Evolutionary conservation across 2,888 invertebrate species (phyloP).

Genomic region (Papilio gigon): DNA sequence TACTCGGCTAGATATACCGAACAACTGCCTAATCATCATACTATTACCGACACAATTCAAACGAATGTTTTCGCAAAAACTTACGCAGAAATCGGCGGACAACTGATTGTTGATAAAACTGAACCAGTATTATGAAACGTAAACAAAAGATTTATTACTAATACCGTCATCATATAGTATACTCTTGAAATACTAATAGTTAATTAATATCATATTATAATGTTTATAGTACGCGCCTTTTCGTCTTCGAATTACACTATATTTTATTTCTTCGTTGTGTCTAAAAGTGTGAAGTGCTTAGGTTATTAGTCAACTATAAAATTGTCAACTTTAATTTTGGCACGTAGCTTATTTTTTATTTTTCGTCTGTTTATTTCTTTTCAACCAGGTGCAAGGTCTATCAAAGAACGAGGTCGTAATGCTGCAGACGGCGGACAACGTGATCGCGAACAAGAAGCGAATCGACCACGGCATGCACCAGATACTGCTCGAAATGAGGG

Average conservation of each 20-base stretch:
- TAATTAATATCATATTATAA: not conserved
- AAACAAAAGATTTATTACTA: slow-evolving; percentile 4
- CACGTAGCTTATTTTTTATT: too few species aligned
- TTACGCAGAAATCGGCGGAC: slow-evolving; percentile 10
- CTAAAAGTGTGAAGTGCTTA: too few species aligned
- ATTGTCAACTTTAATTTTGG: not conserved
- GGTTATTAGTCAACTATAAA: too few species aligned
- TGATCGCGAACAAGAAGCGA: slow-evolving; percentile 90
- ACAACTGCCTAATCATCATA: not conserved
- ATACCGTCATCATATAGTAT: not conserved
- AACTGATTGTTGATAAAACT: slow-evolving; percentile 11
- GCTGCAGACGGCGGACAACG: slow-evolving; percentile 91
- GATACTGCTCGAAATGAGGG: slow-evolving; percentile 88
- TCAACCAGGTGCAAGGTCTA: slow-evolving; percentile 79
- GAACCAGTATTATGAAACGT: not conserved
- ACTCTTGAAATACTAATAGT: not conserved
- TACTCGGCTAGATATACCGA: too few species aligned
- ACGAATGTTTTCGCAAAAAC: slow-evolving; percentile 9
- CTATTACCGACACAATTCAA: not conserved
- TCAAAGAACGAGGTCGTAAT: slow-evolving; percentile 89
- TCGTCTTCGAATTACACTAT: too few species aligned
- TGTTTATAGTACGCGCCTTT: too few species aligned
- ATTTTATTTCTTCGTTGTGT: too few species aligned
- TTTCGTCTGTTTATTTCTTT: too few species aligned
- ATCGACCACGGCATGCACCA: slow-evolving; percentile 93